Evolutionary conservation across 2,797 vertebrate species (phyloP).

Genomic region (Numenius phaeopus): DNA sequence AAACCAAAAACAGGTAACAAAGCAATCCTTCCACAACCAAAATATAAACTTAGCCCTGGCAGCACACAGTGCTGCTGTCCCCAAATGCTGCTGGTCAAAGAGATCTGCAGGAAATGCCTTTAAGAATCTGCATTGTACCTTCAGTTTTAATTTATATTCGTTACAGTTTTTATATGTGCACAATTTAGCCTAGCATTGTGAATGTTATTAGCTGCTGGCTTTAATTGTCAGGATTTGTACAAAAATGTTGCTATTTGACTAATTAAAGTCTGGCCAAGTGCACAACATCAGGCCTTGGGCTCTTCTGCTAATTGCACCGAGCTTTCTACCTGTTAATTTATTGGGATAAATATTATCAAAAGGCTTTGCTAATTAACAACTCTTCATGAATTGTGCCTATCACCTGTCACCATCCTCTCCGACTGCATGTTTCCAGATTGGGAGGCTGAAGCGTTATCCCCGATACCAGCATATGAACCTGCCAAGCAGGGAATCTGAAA

Average conservation of each 20-base stretch:
- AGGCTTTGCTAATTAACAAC: background rate
- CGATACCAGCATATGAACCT: rapidly evolving
- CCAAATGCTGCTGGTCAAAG: background rate
- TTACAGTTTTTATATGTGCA: background rate
- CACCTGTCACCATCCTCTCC: background rate
- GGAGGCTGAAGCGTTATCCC: background rate
- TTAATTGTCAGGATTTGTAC: slow-evolving; percentile 22
- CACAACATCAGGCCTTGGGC: background rate
- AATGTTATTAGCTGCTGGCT: slow-evolving; percentile 11
- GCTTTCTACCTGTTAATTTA: slow-evolving; percentile 47
- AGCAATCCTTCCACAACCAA: background rate
- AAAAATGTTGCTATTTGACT: background rate
- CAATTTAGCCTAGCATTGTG: background rate
- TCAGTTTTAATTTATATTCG: background rate
- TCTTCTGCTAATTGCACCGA: slow-evolving; percentile 2
- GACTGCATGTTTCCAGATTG: rapidly evolving
- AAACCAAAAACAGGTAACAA: background rate
- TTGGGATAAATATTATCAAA: slow-evolving; percentile 4
- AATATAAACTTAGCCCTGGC: background rate
- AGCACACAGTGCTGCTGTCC: background rate
- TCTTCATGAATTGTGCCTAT: background rate
- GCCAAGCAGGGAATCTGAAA: background rate
- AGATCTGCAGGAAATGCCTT: background rate
- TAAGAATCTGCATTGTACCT: background rate
- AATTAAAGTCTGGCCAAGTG: slow-evolving; percentile 9